Conservation (phyloP, 2,113 vertebrate genomes). For the Peromyscus leucopus region DNA sequence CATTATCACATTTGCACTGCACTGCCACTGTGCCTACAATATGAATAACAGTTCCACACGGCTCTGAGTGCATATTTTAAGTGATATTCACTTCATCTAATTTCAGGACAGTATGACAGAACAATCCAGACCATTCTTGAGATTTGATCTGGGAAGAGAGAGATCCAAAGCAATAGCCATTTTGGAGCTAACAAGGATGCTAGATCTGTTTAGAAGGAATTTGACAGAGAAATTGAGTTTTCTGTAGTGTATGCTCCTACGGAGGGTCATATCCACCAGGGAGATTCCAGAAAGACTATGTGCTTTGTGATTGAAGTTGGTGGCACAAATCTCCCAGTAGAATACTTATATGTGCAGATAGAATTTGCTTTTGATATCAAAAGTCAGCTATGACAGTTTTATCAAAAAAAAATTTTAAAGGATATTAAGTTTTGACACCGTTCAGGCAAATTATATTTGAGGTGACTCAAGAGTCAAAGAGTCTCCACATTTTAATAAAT, state of each 20-base stretch:
- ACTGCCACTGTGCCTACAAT: conserved; percentile 35
- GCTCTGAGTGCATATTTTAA: conserved; percentile 65
- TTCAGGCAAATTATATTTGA: conserved; percentile 81
- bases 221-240: conserved; percentile 74
- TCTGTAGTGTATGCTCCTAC: conserved; percentile 41
- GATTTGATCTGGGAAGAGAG: conserved; percentile 64
- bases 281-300: conserved; percentile 72
- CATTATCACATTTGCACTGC: conserved; percentile 48
- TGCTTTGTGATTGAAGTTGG: conserved; percentile 71
- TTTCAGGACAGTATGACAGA: conserved; percentile 52
- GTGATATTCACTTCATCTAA: conserved; percentile 67
- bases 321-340: conserved; percentile 75
- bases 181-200: conserved; percentile 73
- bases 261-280: conserved; percentile 65
- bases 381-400: conserved; percentile 81
- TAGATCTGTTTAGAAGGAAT: conserved; percentile 71
- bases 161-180: conserved; percentile 72
- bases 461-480: conserved; percentile 82
- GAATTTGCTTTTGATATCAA: conserved; percentile 81
- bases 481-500: conserved; percentile 81
- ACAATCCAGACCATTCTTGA: conserved; percentile 60
- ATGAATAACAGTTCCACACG: conserved; percentile 61
- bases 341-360: conserved; percentile 77
- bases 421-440: conserved; percentile 78
- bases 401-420: conserved; percentile 69